Evolutionary conservation across 2,888 invertebrate genomes (phyloP).

Genomic region (Sisyra nigra): DNA sequence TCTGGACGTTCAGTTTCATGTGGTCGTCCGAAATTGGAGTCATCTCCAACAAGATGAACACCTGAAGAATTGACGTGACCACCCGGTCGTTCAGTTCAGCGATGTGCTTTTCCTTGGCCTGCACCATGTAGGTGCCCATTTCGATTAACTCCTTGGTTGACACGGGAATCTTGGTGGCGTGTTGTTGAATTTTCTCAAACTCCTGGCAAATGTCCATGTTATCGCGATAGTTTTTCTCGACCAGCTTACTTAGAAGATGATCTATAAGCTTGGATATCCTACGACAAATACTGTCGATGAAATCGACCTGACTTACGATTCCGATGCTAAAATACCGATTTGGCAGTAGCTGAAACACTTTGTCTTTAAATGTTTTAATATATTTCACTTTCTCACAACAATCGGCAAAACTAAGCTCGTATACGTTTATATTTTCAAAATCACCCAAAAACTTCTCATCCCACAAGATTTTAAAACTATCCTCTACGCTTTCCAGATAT

Average conservation of each 20-base stretch:
- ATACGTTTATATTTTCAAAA: constrained; percentile 30
- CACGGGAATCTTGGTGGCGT: constrained; percentile 54
- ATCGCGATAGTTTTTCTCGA: constrained; percentile 44
- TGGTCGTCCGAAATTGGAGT: constrained; percentile 59
- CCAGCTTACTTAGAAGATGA: constrained; percentile 43
- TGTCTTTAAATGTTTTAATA: constrained; percentile 40
- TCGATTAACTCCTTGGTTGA: constrained; percentile 70
- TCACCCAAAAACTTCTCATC: constrained; percentile 20
- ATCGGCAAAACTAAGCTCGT: constrained; percentile 37
- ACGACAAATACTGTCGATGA: constrained; percentile 40
- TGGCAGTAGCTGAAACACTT: constrained; percentile 41
- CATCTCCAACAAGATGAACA: constrained; percentile 58
- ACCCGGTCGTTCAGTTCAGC: constrained; percentile 53
- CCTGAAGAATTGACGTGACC: constrained; percentile 42
- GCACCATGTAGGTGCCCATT: constrained; percentile 63
- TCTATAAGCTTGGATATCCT: constrained; percentile 40
- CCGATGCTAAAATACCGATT: constrained; percentile 53
- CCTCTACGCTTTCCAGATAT: constrained; percentile 11
- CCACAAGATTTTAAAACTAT: constrained; percentile 15
- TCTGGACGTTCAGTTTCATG: constrained; percentile 55
- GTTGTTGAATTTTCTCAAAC: constrained; percentile 53
- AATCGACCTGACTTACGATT: constrained; percentile 42
- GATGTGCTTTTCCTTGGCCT: constrained; percentile 57
- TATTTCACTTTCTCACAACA: constrained; percentile 42
- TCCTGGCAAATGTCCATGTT: constrained; percentile 50